Evolutionary conservation across 2,113 vertebrate genomes (phyloP), one percentile per base, ranked within the genome.

Genomic region (Cottus gobio): DNA sequence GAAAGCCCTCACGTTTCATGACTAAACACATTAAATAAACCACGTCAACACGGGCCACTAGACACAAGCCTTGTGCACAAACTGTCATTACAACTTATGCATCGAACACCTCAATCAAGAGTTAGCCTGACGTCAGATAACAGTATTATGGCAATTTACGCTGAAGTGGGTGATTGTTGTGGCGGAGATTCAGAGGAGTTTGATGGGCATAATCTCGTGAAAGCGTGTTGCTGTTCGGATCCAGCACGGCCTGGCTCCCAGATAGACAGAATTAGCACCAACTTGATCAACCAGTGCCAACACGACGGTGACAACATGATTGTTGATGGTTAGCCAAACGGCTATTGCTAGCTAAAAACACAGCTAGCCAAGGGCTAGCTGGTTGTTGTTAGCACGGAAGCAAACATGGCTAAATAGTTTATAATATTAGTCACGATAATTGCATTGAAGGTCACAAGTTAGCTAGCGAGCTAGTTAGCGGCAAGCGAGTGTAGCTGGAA

Each of bases 391-490:
- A 82, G 72, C 79, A 57, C 44, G 3, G 42, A 56, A 37, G 56
- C 67, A 75, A 79, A 65, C 46, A 58, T 1, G 52, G 62, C 75
- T 63, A 80, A 71, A 82, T 44, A 12, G 18, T 15, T 67, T 86
- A 26, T 82, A 86, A 74, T 84, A 86, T 81, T 62, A 85, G 71
- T 77, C 37, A 12, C 48, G 28, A 24, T 1, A 36, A 42, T 52
- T 76, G 34, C 48, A 90, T 31, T 90, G 89, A 93, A 93, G 93
- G 91, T 93, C 90, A 90, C 3, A 67, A 85, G 83, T 71, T 73
- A 84, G 80, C 76, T 69, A 36, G 80, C 75, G 68, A 28, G 58
- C 46, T 56, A 24, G 65, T 73, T 63, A 39, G 50, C 63, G 46
- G 62, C 61, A 18, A 44, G 12, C 58, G 7, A 60, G 3, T 50